These are phyloP conservation scores for Pseudobourletiella spinata DNA, from an alignment of 1,140 invertebrate species.

Conservation along the genomic window DNA sequence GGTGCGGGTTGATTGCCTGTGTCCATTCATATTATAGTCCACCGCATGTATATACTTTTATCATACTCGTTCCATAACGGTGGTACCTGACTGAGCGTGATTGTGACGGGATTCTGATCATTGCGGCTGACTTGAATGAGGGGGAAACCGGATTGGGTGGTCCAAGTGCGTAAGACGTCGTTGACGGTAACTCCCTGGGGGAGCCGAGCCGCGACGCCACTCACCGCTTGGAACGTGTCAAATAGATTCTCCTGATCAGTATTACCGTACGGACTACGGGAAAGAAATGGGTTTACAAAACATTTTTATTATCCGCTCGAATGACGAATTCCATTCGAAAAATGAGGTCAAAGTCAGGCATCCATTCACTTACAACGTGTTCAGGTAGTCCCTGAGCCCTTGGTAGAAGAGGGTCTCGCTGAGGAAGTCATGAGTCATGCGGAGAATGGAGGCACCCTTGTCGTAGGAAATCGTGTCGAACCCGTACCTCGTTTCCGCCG, in stretches of 20 bases:
- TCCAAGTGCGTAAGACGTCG: constrained; percentile 63
- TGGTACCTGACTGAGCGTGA: background rate
- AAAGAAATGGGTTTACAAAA: constrained; percentile 14
- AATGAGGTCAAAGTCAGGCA: too few species aligned
- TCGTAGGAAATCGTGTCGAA: constrained; percentile 79
- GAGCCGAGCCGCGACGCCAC: constrained; percentile 39
- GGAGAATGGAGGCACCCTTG: constrained; percentile 58
- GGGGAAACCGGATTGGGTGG: constrained; percentile 20
- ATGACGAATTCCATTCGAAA: too few species aligned
- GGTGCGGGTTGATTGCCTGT: too few species aligned
- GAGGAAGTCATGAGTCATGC: constrained; percentile 52
- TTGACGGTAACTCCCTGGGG: constrained; percentile 54
- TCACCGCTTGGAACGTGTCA: background rate
- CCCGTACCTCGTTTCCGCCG: constrained; percentile 65
- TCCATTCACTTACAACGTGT: constrained; percentile 30
- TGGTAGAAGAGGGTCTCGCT: constrained; percentile 45
- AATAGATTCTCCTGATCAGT: constrained; percentile 55
- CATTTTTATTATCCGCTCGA: too few species aligned
- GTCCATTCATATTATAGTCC: too few species aligned
- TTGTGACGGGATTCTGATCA: background rate
- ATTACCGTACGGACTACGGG: constrained; percentile 59
- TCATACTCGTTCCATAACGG: too few species aligned
- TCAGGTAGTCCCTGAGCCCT: constrained; percentile 41
- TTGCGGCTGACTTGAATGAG: constrained; percentile 1
- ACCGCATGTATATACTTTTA: too few species aligned